These are phyloP conservation scores for Gymnocheta viridis DNA, from an alignment of 2,888 invertebrate species.

Conservation along the genomic window DNA sequence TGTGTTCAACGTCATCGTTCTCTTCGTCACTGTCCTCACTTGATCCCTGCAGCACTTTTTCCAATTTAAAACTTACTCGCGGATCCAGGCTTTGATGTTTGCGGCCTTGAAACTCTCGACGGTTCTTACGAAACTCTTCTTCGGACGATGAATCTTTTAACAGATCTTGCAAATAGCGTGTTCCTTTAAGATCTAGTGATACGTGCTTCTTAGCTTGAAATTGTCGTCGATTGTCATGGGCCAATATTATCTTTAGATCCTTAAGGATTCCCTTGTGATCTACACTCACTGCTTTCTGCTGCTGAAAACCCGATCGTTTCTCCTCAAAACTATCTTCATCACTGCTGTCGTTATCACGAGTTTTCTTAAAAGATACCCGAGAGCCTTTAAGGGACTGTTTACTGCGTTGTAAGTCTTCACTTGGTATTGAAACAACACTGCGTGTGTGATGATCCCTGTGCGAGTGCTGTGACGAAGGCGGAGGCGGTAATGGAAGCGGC, in stretches of 20 bases:
- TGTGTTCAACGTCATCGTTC: constrained; percentile 80
- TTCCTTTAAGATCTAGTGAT: constrained; percentile 81
- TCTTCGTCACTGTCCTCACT: constrained; percentile 81
- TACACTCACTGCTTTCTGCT: constrained; percentile 81
- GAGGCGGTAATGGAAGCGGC: constrained; percentile 77
- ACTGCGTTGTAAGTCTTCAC: constrained; percentile 77
- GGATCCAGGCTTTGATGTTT: constrained; percentile 82
- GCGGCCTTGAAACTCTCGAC: constrained; percentile 81
- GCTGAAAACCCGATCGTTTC: constrained; percentile 81
- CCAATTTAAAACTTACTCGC: constrained; percentile 81
- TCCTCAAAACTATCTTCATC: constrained; percentile 82
- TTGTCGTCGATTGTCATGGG: constrained; percentile 80
- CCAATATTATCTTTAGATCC: constrained; percentile 80
- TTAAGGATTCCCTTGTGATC: constrained; percentile 82
- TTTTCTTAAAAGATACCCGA: constrained; percentile 80
- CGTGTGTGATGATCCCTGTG: constrained; percentile 79
- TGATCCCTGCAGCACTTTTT: constrained; percentile 79
- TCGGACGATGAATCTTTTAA: constrained; percentile 82
- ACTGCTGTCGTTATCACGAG: constrained; percentile 77
- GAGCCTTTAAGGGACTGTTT: constrained; percentile 81
- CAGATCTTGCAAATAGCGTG: constrained; percentile 81
- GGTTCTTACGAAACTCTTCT: constrained; percentile 81
- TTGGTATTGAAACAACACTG: constrained; percentile 74
- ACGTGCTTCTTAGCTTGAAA: constrained; percentile 82
- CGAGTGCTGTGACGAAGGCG: constrained; percentile 77